phyloP scores from a whole-genome alignment of 2,888 invertebrate genomes.

The Gastrophysa polygoni region DNA sequence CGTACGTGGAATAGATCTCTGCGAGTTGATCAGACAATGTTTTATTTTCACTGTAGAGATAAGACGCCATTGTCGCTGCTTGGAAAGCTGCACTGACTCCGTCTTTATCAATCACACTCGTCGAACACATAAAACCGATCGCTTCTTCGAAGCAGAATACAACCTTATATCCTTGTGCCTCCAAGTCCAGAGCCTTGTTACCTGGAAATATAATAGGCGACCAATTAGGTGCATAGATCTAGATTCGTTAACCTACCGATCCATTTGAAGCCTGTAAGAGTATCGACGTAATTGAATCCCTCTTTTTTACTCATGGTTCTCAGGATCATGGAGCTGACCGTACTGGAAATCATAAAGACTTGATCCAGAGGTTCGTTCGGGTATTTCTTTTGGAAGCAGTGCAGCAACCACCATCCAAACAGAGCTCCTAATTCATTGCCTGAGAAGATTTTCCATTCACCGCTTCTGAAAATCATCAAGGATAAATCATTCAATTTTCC shows the following conservation, averaged over 20 bases:
- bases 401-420: slow-evolving; percentile 91
- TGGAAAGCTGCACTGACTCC: slow-evolving; percentile 90
- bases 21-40: slow-evolving; percentile 70
- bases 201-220: too few relatives aligned
- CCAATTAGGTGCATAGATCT: too few relatives aligned
- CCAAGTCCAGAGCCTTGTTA: slow-evolving; percentile 77
- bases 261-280: slow-evolving; percentile 99
- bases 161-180: slow-evolving; percentile 74
- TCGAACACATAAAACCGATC: slow-evolving; percentile 97
- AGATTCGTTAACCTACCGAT: slow-evolving; percentile 71
- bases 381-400: slow-evolving; percentile 62
- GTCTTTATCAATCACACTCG: slow-evolving; percentile 91
- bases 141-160: slow-evolving; percentile 98
- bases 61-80: slow-evolving; percentile 75
- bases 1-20: slow-evolving; percentile 82
- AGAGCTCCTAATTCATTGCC: slow-evolving; percentile 96
- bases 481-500: too few relatives aligned
- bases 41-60: slow-evolving; percentile 67
- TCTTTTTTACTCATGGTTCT: slow-evolving; percentile 78
- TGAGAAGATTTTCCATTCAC: slow-evolving; percentile 85
- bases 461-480: slow-evolving; percentile 56
- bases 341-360: slow-evolving; percentile 87
- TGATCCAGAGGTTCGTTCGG: slow-evolving; percentile 62
- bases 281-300: slow-evolving; percentile 82
- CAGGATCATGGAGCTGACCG: slow-evolving; percentile 96